phyloP scores from a whole-genome alignment of 2,888 invertebrate genomes.

The Caenorhabditis parvicauda region DNA sequence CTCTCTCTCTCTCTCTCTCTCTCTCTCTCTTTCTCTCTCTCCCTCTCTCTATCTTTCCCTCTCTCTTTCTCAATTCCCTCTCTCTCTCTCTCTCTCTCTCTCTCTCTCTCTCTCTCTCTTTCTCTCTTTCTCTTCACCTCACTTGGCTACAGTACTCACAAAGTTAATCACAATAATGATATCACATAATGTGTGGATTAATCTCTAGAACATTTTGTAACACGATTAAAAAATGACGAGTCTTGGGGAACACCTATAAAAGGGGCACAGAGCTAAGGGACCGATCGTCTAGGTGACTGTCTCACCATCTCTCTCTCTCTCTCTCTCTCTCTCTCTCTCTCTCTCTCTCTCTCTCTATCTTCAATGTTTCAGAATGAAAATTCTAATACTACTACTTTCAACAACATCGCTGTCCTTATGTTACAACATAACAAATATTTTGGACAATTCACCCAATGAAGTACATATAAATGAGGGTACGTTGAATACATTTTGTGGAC shows the following conservation, averaged over 20 bases:
- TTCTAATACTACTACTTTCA: slow-evolving; percentile 2
- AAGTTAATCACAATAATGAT: too few relatives aligned
- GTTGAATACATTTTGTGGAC: neutral
- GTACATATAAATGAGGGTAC: slow-evolving; percentile 8
- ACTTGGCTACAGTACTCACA: too few relatives aligned
- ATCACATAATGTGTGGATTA: too few relatives aligned
- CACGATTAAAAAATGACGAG: too few relatives aligned
- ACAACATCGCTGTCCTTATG: neutral
- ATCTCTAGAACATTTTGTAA: too few relatives aligned
- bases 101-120: neutral
- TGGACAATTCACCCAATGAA: slow-evolving; percentile 14
- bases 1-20: too few relatives aligned
- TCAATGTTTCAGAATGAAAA: slow-evolving; percentile 13
- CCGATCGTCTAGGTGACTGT: too few relatives aligned
- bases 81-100: neutral
- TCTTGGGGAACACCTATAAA: too few relatives aligned
- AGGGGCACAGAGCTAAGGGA: too few relatives aligned
- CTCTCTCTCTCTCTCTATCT: slow-evolving; percentile 1
- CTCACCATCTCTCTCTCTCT: neutral
- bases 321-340: neutral
- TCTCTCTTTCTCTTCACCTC: neutral
- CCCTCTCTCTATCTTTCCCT: neutral
- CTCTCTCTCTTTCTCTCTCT: neutral
- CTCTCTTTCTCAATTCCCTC: neutral
- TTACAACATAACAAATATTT: slow-evolving; percentile 19